Evolutionary conservation across 2,888 invertebrate species (phyloP), one percentile per base, ranked within the genome.

Genomic region (Unio delphinus): DNA sequence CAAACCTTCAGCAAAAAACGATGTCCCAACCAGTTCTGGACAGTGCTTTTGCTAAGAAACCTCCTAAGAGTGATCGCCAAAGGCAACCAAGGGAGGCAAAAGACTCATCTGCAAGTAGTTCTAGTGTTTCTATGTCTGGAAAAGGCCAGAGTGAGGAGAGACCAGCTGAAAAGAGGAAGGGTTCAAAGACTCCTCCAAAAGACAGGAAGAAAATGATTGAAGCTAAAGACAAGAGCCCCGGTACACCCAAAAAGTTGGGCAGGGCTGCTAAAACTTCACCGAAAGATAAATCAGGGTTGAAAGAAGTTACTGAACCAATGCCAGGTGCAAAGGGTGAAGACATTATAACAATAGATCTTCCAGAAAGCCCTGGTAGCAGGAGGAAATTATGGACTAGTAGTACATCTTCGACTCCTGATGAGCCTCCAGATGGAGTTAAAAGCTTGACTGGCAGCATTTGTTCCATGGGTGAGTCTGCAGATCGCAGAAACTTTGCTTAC

Each of bases 181-280:
- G 79, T n/a, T 79, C 80, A 30, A 80, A 80, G 68, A 76, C 79
- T 34, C 78, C 85, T 11, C 81, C 82, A 1, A 78, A 80, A 63
- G 82, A 79, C 64, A 74, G 80, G 55, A 79, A 81, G 69, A 80
- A 78, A 68, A 70, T 74, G n/a, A 82, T 80, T 69, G 78, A 72
- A 6, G 72, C 72, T 30, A 75, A 71, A 68, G 68, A 69, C 30
- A 76, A 74, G 64, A 60, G 67, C 61, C 67, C 73, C 65, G 64
- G 69, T 60, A 59, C 64, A 65, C 55, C 23, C 65, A 58, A 63
- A 58, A 63, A 26, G 63, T 23, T n/a, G 26, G 26, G 60, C 30
- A 67, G 55, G 54, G 68, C 55, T 55, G 15, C 20, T 60, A 57
- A 60, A 64, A 61, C 30, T 23, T 56, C 34, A 26, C 58, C 61